Conservation (phyloP, 2,113 vertebrate genomes). For the Vicugna pacos region DNA sequence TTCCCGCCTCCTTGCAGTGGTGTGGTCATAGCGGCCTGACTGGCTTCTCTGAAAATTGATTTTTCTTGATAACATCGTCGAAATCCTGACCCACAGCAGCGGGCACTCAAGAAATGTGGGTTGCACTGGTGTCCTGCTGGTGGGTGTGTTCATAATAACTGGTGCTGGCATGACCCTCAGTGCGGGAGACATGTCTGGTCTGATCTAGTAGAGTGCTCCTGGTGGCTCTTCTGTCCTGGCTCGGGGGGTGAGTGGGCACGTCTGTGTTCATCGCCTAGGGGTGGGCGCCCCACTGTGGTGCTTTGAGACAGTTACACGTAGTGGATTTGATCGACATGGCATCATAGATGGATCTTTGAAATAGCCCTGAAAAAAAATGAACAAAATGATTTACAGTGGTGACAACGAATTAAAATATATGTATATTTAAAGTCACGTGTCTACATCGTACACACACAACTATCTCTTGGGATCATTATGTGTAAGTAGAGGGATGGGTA, state of each 20-base stretch:
- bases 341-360: background rate
- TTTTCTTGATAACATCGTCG: fast-evolving
- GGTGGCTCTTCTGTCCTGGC: background rate
- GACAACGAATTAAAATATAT: no score
- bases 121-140: fast-evolving
- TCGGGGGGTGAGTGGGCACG: background rate
- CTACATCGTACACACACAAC: fast-evolving
- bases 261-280: fast-evolving
- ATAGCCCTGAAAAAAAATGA: background rate
- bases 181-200: fast-evolving
- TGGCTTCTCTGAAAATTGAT: background rate
- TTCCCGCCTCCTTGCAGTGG: fast-evolving
- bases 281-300: background rate
- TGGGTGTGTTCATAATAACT: fast-evolving
- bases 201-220: no score
- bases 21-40: fast-evolving
- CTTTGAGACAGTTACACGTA: no score
- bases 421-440: fast-evolving
- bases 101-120: background rate
- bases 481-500: no score
- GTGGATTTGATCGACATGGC: background rate
- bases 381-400: background rate
- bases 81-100: background rate
- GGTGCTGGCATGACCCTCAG: fast-evolving
- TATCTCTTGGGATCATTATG: no score